These are phyloP conservation scores for Bradypus variegatus DNA, from an alignment of 2,797 vertebrate genomes.

Conservation along the genomic window DNA sequence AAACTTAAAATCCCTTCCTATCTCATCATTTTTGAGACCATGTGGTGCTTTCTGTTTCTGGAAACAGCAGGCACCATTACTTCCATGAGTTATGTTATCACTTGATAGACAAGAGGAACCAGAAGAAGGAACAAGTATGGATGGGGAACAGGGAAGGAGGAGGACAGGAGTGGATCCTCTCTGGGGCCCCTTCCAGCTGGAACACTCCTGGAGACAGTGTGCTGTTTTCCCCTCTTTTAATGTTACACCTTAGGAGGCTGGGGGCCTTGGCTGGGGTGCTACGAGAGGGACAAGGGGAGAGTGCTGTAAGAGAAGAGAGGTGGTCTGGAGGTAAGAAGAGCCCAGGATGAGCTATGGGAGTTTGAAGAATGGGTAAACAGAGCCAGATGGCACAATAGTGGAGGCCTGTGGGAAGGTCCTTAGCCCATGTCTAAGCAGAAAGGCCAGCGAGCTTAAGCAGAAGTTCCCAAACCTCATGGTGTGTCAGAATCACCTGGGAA, in stretches of 20 bases:
- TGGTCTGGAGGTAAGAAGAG: background rate
- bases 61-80: constrained; percentile 5
- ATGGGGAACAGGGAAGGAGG: background rate
- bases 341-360: background rate
- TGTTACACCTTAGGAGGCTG: background rate
- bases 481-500: background rate
- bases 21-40: background rate
- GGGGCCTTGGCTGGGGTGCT: background rate
- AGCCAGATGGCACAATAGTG: background rate
- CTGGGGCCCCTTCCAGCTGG: background rate
- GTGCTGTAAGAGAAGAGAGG: background rate
- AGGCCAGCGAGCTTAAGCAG: background rate
- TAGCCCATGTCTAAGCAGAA: background rate
- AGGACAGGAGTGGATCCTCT: background rate
- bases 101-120: background rate
- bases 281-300: background rate
- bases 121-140: background rate
- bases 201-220: background rate
- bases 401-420: background rate
- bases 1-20: background rate
- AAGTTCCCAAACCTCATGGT: background rate
- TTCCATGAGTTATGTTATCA: constrained; percentile 8
- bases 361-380: background rate
- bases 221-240: background rate
- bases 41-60: background rate